Conservation (phyloP, 1,140 invertebrate genomes). For the Chironomus striatipennis region DNA sequence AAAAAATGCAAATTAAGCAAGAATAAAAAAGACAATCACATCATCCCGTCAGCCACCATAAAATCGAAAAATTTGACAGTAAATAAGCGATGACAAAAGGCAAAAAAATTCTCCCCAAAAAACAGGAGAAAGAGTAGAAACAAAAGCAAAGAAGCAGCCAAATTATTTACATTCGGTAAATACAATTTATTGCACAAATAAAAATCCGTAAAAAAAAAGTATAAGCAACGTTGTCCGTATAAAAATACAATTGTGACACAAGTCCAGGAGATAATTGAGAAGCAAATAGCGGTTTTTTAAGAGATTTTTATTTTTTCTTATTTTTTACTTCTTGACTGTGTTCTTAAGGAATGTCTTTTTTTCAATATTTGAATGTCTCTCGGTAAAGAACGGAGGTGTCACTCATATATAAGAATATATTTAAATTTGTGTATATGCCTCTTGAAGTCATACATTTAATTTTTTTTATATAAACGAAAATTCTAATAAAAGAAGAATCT, state of each 20-base stretch:
- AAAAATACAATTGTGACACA: slow-evolving; percentile 16
- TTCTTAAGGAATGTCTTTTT: no score
- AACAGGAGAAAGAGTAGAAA: no score
- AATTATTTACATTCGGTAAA: slow-evolving; percentile 6
- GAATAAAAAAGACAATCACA: no score
- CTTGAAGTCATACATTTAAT: background rate
- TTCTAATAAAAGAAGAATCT: background rate
- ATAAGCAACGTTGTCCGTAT: background rate
- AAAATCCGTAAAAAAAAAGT: background rate
- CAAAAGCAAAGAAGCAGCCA: no score
- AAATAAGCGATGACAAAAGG: no score
- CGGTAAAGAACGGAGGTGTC: background rate
- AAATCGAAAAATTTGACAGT: no score
- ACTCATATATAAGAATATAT: background rate
- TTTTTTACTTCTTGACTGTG: no score
- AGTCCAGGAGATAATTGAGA: slow-evolving; percentile 4
- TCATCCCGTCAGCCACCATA: no score
- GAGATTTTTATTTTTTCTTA: background rate
- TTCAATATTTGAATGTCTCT: no score
- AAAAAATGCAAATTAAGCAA: no score
- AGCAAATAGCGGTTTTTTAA: slow-evolving; percentile 17
- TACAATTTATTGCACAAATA: slow-evolving; percentile 14
- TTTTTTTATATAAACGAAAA: background rate
- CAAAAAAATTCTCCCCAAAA: no score
- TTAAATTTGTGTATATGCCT: background rate